Base-by-base conservation (phyloP, 2,888 invertebrate genomes). In the Argyresthia goedartella region DNA sequence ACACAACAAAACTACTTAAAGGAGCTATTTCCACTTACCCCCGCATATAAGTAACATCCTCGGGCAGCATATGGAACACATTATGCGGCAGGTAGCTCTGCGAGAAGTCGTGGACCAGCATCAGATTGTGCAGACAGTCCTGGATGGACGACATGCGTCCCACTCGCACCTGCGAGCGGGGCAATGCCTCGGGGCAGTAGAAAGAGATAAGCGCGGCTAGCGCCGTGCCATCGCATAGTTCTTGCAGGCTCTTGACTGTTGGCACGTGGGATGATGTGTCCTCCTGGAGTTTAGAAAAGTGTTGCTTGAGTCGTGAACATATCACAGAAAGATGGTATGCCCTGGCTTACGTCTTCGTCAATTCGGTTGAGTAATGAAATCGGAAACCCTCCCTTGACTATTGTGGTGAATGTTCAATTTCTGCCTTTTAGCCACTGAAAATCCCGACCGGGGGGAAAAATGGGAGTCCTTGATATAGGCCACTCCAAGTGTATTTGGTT, bases 1-100 rank as follows among this genome's bases (percentile, higher is more conserved):
- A n/a, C n/a, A n/a, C n/a, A n/a, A n/a, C n/a, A n/a, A n/a, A n/a
- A n/a, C n/a, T n/a, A n/a, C n/a, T n/a, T n/a, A n/a, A n/a, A n/a
- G n/a, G n/a, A n/a, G n/a, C n/a, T n/a, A n/a, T n/a, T n/a, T n/a
- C 36, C 14, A 74, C 84, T 78, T 72, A 94, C 93, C 95, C 95
- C 76, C 95, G 90, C 91, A 96, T 94, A 72, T 96, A 97, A 42
- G 97, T 94, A 61, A 98, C 92, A 78, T 98, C 98, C 78, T 98
- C 97, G n/a, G 96, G 95, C 81, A 93, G 91, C 90, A 98, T 93
- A 79, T 97, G 96, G 88, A 96, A 97, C 73, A 95, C 93, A 68
- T 94, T 91, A 73, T 93, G 92, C 65, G 97, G 96, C 76, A 97
- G 89, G 76, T 93, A 91, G 68, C 91, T 90, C 66, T 90, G 88